A percentile compares a stretch with the other conserved stretches of the same genome.
phyloP scores from a whole-genome alignment of 2,888 invertebrate genomes.

The Campoplex capitator region DNA sequence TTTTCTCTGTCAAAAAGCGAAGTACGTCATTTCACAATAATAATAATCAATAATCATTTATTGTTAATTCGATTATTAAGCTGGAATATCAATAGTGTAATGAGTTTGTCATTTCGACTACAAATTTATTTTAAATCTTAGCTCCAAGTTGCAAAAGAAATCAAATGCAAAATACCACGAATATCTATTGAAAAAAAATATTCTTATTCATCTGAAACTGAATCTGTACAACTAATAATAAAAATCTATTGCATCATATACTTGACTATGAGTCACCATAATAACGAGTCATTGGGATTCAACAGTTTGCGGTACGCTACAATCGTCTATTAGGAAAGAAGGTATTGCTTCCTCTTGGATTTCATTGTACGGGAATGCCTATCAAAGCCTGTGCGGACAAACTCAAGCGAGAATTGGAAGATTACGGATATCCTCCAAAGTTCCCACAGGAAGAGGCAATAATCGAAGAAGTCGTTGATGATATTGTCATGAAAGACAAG shows the following conservation, averaged over 20 bases:
- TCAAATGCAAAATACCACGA: too few relatives aligned
- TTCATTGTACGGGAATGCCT: constrained; percentile 99
- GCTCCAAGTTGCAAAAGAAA: too few relatives aligned
- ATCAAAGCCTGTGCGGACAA: constrained; percentile 99
- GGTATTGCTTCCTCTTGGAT: constrained; percentile 98
- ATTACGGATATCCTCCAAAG: constrained; percentile 95
- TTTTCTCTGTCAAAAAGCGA: constrained; percentile 99
- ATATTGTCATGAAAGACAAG: constrained; percentile 91
- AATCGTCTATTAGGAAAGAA: constrained; percentile 96
- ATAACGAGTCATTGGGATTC: constrained; percentile 22
- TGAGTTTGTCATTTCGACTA: not conserved
- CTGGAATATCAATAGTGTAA: not conserved
- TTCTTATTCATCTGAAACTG: too few relatives aligned
- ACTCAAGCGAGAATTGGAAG: constrained; percentile 95
- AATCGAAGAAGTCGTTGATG: constrained; percentile 86
- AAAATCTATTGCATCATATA: not conserved
- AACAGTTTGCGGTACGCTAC: constrained; percentile 95
- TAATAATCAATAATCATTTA: not conserved
- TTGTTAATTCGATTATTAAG: not conserved
- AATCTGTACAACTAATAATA: not conserved
- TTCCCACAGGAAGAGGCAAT: constrained; percentile 89
- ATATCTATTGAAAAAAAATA: too few relatives aligned
- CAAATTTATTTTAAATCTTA: too few relatives aligned
- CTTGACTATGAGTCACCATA: not conserved
- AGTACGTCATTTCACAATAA: constrained; percentile 84